These are phyloP conservation scores for Pseudomyrmex cubaensis DNA, from an alignment of 1,140 invertebrate genomes.

Conservation along the genomic window DNA sequence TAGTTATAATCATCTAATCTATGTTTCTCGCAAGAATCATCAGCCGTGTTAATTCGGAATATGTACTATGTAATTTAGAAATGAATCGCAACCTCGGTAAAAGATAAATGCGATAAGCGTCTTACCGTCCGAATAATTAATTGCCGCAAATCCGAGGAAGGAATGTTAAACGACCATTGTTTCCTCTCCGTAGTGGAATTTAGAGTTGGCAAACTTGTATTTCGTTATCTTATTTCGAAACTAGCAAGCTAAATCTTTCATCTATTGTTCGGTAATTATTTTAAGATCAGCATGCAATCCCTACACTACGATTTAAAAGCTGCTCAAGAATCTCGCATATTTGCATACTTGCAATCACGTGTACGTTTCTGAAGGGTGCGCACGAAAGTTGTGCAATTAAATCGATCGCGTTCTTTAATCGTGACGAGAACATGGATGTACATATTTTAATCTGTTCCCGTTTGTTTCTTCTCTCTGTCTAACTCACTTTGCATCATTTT, in stretches of 20 bases:
- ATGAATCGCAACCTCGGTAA: conserved; percentile 5
- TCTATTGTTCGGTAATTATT: conserved; percentile 39
- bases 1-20: neutral
- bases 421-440: conserved; percentile 19
- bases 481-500: neutral
- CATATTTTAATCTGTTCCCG: conserved; percentile 31
- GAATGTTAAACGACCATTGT: conserved; percentile 32
- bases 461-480: neutral
- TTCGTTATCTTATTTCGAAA: conserved; percentile 41
- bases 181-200: neutral
- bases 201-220: neutral
- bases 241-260: conserved; percentile 30
- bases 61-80: neutral
- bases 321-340: conserved; percentile 24
- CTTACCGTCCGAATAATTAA: conserved; percentile 46
- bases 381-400: conserved; percentile 52
- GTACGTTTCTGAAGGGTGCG: neutral
- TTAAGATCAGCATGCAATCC: conserved; percentile 15
- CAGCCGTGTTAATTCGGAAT: neutral
- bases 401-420: conserved; percentile 46
- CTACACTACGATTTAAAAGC: conserved; percentile 12
- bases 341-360: conserved; percentile 43
- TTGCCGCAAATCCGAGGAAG: conserved; percentile 12
- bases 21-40: neutral
- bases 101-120: conserved; percentile 14